Conservation (phyloP, 2,113 vertebrate genomes). For the cattle (Bos taurus) region DNA sequence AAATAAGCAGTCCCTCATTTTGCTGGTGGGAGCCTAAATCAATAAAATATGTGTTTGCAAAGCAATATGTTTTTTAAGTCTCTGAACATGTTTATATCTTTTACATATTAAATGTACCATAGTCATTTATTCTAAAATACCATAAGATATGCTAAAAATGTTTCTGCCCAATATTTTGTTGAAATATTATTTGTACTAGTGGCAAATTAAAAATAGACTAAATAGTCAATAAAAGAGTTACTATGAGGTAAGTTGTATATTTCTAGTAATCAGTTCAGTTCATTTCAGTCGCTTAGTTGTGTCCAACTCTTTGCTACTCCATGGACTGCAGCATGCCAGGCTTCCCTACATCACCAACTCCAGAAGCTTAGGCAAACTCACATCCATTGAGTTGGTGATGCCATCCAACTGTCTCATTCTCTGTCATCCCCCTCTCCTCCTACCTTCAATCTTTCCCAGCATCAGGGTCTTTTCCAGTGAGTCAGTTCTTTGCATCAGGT, state of each 20-base stretch:
- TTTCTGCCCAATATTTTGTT: background rate
- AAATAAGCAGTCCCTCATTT: background rate
- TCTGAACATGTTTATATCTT: background rate
- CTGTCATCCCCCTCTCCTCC: too few species aligned
- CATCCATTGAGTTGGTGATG: too few species aligned
- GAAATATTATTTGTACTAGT: background rate
- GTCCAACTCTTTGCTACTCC: background rate
- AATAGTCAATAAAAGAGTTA: background rate
- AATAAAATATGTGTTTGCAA: background rate
- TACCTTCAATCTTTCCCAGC: too few species aligned
- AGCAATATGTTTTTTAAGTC: background rate
- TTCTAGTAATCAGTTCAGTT: background rate
- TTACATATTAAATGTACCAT: background rate
- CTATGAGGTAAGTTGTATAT: background rate
- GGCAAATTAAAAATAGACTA: background rate
- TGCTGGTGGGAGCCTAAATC: background rate
- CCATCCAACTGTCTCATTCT: too few species aligned
- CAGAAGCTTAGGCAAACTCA: too few species aligned
- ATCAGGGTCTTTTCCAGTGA: too few species aligned
- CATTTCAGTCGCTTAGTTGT: background rate
- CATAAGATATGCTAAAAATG: background rate
- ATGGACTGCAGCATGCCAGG: background rate
- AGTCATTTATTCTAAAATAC: background rate
- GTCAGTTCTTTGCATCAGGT: too few species aligned
- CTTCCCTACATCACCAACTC: background rate